phyloP scores from a whole-genome alignment of 1,140 invertebrate species.

The Fopius arisanus region DNA sequence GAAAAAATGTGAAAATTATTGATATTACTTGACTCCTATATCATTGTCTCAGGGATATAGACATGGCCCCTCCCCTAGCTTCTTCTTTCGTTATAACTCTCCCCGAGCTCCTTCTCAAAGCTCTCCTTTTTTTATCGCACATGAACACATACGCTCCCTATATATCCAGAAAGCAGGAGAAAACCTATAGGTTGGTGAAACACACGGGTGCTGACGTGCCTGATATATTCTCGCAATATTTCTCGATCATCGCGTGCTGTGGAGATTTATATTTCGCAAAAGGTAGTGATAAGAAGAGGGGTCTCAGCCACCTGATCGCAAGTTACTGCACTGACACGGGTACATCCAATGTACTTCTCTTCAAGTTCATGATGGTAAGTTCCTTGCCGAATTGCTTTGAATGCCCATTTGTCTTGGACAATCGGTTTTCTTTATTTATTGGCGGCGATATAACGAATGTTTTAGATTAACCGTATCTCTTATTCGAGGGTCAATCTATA shows the following conservation, averaged over 20 bases:
- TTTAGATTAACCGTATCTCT: background rate
- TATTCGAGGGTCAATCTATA: background rate
- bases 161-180: background rate
- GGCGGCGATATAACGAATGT: constrained; percentile 1
- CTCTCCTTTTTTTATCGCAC: constrained; percentile 19
- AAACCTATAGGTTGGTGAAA: background rate
- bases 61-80: constrained; percentile 48
- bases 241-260: constrained; percentile 66
- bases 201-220: constrained; percentile 54
- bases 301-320: constrained; percentile 59
- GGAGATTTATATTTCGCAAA: constrained; percentile 60
- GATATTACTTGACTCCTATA: constrained; percentile 64
- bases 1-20: constrained; percentile 57
- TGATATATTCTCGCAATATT: constrained; percentile 67
- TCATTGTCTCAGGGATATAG: constrained; percentile 64
- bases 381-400: background rate
- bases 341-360: constrained; percentile 16
- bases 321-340: constrained; percentile 49
- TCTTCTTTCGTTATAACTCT: constrained; percentile 27
- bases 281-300: constrained; percentile 28
- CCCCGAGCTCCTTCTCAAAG: constrained; percentile 12
- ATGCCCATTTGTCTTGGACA: background rate
- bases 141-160: constrained; percentile 36
- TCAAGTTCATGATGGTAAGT: background rate
- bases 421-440: constrained; percentile 1